These are phyloP conservation scores for Apostichopus leukothele DNA, from an alignment of 53 echinoderm and acorn worm genomes.

Conservation along the genomic window DNA sequence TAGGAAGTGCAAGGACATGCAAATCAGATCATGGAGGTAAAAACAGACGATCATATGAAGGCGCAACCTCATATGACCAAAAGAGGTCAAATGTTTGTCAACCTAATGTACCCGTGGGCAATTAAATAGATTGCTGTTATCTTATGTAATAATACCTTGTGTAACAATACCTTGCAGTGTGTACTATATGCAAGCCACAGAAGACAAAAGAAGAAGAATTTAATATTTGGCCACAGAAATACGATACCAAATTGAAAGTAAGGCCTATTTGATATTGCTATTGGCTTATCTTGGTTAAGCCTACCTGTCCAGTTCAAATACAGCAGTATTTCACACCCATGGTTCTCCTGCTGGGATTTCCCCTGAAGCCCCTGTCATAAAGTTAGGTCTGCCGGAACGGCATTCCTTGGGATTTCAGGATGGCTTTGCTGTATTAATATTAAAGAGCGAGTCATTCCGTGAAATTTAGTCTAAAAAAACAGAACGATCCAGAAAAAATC, in stretches of 20 bases:
- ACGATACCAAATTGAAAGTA: not conserved
- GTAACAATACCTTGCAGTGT: not conserved
- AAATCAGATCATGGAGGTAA: no score
- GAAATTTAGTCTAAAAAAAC: no score
- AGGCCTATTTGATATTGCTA: not conserved
- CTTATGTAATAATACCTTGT: not conserved
- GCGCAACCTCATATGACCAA: no score
- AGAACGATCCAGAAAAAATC: no score
- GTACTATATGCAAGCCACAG: not conserved
- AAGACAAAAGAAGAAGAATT: not conserved
- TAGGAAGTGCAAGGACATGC: no score
- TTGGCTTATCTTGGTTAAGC: not conserved
- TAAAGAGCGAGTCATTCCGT: not conserved
- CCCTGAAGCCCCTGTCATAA: not conserved
- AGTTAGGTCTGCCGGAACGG: not conserved
- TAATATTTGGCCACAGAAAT: not conserved
- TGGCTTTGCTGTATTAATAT: not conserved
- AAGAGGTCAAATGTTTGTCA: no score
- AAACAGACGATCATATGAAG: no score
- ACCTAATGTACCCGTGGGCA: no score
- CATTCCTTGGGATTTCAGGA: not conserved
- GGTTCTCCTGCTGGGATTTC: not conserved
- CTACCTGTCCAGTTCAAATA: not conserved
- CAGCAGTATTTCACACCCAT: not conserved
- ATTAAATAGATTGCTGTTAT: no score